Conservation (phyloP, 2,888 invertebrate species). For the Orchestes rusci region DNA sequence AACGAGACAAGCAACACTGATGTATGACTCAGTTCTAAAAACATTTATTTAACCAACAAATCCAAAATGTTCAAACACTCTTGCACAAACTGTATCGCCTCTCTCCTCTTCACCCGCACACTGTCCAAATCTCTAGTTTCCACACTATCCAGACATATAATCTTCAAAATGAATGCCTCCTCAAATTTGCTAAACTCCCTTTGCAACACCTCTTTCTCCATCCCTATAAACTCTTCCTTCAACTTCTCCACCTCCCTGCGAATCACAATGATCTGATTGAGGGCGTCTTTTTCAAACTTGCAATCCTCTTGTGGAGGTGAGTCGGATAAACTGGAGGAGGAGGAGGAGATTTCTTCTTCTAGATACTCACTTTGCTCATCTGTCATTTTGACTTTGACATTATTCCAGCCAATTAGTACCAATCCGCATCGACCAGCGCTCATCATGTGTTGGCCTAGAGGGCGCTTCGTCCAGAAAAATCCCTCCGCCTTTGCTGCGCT, state of each 20-base stretch:
- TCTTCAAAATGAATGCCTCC: constrained; percentile 27
- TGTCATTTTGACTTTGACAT: neutral
- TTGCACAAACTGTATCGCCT: constrained; percentile 26
- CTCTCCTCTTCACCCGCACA: constrained; percentile 25
- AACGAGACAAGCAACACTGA: too few relatives aligned
- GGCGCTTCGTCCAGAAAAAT: constrained; percentile 45
- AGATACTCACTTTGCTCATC: neutral
- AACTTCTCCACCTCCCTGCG: constrained; percentile 20
- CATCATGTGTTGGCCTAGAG: constrained; percentile 50
- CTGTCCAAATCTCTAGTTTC: constrained; percentile 24
- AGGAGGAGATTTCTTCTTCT: too few relatives aligned
- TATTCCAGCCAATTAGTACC: constrained; percentile 39
- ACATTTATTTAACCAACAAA: constrained; percentile 4
- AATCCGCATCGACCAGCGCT: constrained; percentile 46
- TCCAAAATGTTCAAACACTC: constrained; percentile 23
- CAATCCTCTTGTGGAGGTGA: neutral
- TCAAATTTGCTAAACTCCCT: constrained; percentile 23
- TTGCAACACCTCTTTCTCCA: constrained; percentile 13
- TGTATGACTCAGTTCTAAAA: too few relatives aligned
- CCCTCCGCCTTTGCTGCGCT: constrained; percentile 67
- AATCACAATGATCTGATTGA: constrained; percentile 18
- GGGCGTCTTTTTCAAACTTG: constrained; percentile 9
- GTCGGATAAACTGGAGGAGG: too few relatives aligned
- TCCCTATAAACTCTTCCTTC: constrained; percentile 13
- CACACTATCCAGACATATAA: constrained; percentile 26